Evolutionary conservation across 2,113 vertebrate genomes (phyloP), one percentile per base, ranked within the genome.

Genomic region (Phoenicopterus ruber): DNA sequence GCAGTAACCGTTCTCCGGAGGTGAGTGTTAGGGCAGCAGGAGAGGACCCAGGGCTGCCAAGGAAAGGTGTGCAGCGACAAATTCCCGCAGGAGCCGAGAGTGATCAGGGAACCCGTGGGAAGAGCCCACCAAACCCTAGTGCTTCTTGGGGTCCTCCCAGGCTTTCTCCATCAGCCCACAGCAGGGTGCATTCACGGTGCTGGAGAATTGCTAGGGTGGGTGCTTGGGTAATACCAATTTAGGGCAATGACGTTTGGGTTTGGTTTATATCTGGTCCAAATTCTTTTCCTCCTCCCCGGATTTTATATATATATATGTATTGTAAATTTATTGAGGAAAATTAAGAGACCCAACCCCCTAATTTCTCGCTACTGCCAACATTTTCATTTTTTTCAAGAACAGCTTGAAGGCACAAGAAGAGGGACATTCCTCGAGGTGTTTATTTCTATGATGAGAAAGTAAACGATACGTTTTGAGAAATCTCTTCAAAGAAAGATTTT

Each of bases 1-100:
- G 82, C 71, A 24, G 17, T 96, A 36, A 86, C 24, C 2, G 3
- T 73, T 63, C 59, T 97, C 59, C 13, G 52, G 57, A 97, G 95
- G 97, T 97, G 86, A 96, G 97, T 81, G 36, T 3, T 11, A 4
- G 29, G 62, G 63, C 34, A 62, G 62, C 2, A n/a, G 62, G 66
- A 40, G 28, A 70, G 32, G 42, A 76, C 7, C 9, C 9, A 5
- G 44, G 34, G 13, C 13, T 14, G 5, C 81, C 70, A n/a, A 62
- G 67, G 67, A 72, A 57, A 47, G 34, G 38, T 11, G 50, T 17
- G 32, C 25, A 69, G 36, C 14, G 14, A 22, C 34, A 22, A 88
- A 70, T 12, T 73, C 67, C 71, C 54, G 36, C 17, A 29, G 15
- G 4, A 90, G 22, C 38, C 14, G 6, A 3, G 10, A 13, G 61